Evolutionary conservation across 2,888 invertebrate genomes (phyloP).

Genomic region (Napeogenes sylphis): DNA sequence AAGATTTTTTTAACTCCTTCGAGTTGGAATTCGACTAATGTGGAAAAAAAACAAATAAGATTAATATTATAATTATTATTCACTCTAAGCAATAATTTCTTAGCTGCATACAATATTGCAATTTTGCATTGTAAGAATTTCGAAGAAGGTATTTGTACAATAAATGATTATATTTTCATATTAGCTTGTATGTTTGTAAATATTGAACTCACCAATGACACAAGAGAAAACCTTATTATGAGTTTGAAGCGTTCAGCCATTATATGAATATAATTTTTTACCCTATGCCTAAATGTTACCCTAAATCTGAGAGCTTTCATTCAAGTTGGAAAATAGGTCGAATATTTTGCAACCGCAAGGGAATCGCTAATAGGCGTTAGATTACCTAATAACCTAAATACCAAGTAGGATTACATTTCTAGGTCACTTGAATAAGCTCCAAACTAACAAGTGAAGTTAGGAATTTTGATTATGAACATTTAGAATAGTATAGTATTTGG

Average conservation of each 20-base stretch:
- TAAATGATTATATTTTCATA: neutral
- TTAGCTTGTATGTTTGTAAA: neutral
- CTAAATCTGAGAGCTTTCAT: slow-evolving; percentile 3
- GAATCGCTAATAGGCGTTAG: slow-evolving; percentile 22
- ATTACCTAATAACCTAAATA: slow-evolving; percentile 26
- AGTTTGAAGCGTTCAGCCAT: neutral
- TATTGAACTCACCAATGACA: neutral
- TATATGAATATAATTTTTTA: neutral
- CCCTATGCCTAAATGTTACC: slow-evolving; percentile 1
- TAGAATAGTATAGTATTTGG: no score
- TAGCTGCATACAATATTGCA: no score
- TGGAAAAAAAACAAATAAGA: no score
- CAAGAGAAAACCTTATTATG: slow-evolving; percentile 4
- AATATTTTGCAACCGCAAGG: slow-evolving; percentile 15
- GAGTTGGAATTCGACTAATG: neutral
- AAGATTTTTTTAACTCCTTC: neutral
- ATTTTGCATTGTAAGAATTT: no score
- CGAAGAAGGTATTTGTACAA: neutral
- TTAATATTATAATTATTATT: no score
- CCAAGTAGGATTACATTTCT: slow-evolving; percentile 10
- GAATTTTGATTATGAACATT: neutral
- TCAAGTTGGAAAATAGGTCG: slow-evolving; percentile 6
- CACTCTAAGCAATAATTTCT: no score
- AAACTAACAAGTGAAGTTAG: slow-evolving; percentile 28
- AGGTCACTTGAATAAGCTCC: slow-evolving; percentile 14